phyloP scores from a whole-genome alignment of 2,888 invertebrate genomes.

The Heliconius hortense region DNA sequence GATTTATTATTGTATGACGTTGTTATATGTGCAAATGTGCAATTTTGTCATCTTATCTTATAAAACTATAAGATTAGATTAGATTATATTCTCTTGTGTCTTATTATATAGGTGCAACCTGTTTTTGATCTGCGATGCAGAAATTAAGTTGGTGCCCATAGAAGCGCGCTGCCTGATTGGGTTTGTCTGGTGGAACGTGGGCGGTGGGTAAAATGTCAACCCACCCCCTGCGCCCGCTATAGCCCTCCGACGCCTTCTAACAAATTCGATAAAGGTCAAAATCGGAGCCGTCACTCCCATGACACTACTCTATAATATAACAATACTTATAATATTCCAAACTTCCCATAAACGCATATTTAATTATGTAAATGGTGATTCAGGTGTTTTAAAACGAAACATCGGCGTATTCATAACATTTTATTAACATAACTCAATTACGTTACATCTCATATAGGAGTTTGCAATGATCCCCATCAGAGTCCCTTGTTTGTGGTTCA shows the following conservation, averaged over 20 bases:
- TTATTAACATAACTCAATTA: constrained; percentile 5
- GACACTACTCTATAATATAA: background rate
- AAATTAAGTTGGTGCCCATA: constrained; percentile 29
- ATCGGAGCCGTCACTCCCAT: constrained; percentile 1
- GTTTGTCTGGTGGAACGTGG: constrained; percentile 34
- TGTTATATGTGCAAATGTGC: background rate
- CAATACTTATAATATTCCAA: background rate
- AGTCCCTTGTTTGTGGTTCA: constrained; percentile 20
- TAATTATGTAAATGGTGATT: background rate
- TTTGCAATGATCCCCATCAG: constrained; percentile 11
- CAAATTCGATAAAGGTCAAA: constrained; percentile 38
- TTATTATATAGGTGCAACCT: background rate
- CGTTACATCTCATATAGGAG: background rate
- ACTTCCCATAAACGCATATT: background rate
- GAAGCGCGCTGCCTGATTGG: constrained; percentile 32
- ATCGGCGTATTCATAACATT: constrained; percentile 1
- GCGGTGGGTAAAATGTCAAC: constrained; percentile 57
- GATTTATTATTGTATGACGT: no score
- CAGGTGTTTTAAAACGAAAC: no score
- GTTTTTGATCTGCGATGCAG: constrained; percentile 28
- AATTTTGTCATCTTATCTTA: background rate
- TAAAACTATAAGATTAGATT: background rate
- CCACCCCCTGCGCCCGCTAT: constrained; percentile 30
- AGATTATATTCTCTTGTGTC: background rate
- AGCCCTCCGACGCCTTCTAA: constrained; percentile 28